These are phyloP conservation scores for Vandiemenella viatica DNA, from an alignment of 2,888 invertebrate genomes.

Conservation along the genomic window DNA sequence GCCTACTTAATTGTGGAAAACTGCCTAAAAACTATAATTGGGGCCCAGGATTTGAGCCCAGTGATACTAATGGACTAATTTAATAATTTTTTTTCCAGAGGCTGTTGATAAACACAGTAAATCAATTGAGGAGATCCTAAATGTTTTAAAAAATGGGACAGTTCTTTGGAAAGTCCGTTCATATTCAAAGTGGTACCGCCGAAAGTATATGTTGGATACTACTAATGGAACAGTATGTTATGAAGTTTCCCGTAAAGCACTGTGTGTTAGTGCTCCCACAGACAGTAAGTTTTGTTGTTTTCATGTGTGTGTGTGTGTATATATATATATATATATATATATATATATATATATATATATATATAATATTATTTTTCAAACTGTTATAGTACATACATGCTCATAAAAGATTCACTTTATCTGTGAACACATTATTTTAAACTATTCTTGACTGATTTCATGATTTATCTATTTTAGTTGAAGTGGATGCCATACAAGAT, in stretches of 20 bases:
- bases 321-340: not conserved
- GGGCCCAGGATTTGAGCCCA: too few relatives aligned
- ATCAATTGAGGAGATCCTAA: constrained; percentile 22
- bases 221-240: constrained; percentile 22
- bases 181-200: constrained; percentile 23
- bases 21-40: too few relatives aligned
- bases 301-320: not conserved
- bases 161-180: constrained; percentile 26
- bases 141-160: constrained; percentile 23
- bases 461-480: constrained; percentile 21
- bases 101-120: constrained; percentile 7
- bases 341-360: not conserved
- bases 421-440: not conserved
- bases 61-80: too few relatives aligned
- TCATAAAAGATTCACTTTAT: too few relatives aligned
- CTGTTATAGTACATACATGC: not conserved
- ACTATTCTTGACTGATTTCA: not conserved
- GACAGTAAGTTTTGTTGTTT: constrained; percentile 9
- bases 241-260: constrained; percentile 22
- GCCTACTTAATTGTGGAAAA: too few relatives aligned
- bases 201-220: constrained; percentile 22
- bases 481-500: constrained; percentile 26
- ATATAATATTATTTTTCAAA: not conserved
- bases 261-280: constrained; percentile 13
- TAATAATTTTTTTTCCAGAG: constrained; percentile 9